Evolutionary conservation across 2,888 invertebrate species (phyloP), one percentile per base, ranked within the genome.

Genomic region (Conchocele bisecta): DNA sequence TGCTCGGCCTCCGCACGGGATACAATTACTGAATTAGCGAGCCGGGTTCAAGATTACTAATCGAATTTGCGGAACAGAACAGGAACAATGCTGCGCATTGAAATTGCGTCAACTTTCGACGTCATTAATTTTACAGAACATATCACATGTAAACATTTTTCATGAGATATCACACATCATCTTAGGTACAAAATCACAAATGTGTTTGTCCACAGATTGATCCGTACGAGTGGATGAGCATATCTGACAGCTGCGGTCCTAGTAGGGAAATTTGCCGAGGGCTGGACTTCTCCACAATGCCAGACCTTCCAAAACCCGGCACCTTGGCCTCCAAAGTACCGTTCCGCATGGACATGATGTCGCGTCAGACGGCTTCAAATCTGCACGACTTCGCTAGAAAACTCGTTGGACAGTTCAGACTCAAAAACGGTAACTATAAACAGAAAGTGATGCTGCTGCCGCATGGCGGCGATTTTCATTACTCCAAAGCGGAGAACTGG

Each of bases 151-250:
- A n/a, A n/a, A n/a, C n/a, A n/a, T n/a, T 35, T 15, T 35, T 13
- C 37, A 13, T 35, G 37, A 35, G 37, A 35, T 35, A 35, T 35
- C 37, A 35, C 37, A 35, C 11, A 35, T n/a, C n/a, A n/a, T n/a
- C n/a, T n/a, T n/a, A n/a, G n/a, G n/a, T n/a, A n/a, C n/a, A n/a
- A n/a, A n/a, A n/a, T n/a, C n/a, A n/a, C 20, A 20, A 3, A 20
- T 37, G n/a, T n/a, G n/a, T n/a, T n/a, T n/a, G n/a, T n/a, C 96
- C 96, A 13, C 98, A 98, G 92, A 97, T 98, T 88, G 95, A 97
- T 90, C 98, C 98, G 0, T 98, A 97, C 87, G 97, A 97, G 86
- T 97, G 98, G 70, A 98, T 98, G 92, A 97, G 97, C n/a, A 98
- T 98, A 72, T 97, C 97, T 85, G 96, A 97, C 88, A 96, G 97